Evolutionary conservation across 2,888 invertebrate species (phyloP), one percentile per base, ranked within the genome.

Genomic region (Scrobipalpa costella): DNA sequence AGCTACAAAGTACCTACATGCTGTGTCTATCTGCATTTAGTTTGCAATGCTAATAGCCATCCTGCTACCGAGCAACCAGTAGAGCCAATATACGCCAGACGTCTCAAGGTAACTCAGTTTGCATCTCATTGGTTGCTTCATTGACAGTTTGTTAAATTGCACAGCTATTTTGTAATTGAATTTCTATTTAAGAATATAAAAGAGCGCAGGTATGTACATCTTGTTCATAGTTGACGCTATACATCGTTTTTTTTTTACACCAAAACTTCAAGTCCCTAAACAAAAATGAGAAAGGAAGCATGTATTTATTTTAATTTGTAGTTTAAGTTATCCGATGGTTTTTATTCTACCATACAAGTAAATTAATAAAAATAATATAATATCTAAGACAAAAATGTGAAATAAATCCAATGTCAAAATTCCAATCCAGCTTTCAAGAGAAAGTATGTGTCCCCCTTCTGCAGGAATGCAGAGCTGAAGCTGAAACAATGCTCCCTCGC

Each of bases 21-120:
- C 2, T 7, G 21, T 21, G 50, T 52, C 21, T 52, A 52, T 57
- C 34, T 34, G 58, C 40, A 58, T 40, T 7, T 38, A 21, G 40
- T 58, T 58, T 40, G 58, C 40, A 58, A 40, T 58, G 58, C 58
- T 58, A 58, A 58, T 58, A 36, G 5, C 19, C 7, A 44, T 44
- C 44, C 44, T 6, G n/a, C 44, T 44, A 44, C 44, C 44, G 3
- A 44, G 44, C 15, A 44, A 15, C 44, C 5, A n/a, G 15, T n/a
- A 44, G 13, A 21, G 13, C 27, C 13, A 49, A 49, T 49, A 52
- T 21, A 52, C 21, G 50, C 9, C 21, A 52, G 21, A 13, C 21
- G 15, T 57, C 57, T n/a, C 57, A 27, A 17, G 52, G 52, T 57
- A 57, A 57, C 58, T 11, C 13, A 6, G 58, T 58, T 58, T 58